Base-by-base conservation (phyloP, 2,797 vertebrate genomes). In the Novumbra hubbsi region DNA sequence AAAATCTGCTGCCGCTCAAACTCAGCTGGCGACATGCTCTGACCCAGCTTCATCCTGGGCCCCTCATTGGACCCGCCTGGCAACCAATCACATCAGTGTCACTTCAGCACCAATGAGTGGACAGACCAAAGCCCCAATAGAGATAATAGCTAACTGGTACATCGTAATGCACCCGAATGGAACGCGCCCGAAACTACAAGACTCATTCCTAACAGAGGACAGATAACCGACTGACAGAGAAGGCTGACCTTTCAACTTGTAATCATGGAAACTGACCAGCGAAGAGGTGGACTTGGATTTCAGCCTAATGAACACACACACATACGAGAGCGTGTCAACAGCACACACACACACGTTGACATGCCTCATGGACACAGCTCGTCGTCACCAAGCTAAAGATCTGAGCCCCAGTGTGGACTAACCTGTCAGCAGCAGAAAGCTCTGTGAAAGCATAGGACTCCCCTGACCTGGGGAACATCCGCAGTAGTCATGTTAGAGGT, bases 1-100 rank as follows among this genome's bases (percentile, higher is more conserved):
- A 99, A 91, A 87, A 99, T 98, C 83, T 92, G 95, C 80, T 95
- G 95, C 78, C 98, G 92, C 28, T 99, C 96, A 66, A 90, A 16
- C 87, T 99, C 97, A 1, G 91, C 94, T 32, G 89, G 90, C 0
- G 95, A 96, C 2, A 89, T 66, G 0, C 73, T 38, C 6, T 87
- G 91, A 65, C 16, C 1, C 12, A 6, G 7, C 70, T 91, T 93
- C 88, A 87, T 92, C 89, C 3, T 0, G 0, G 48, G 2, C 9
- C 24, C 81, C 38, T 92, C 91, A 0, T 81, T 21, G 87, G 77
- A 86, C 86, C 50, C 81, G 45, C 30, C 69, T 94, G 94, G 84
- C 72, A 83, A 67, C 41, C 41, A 75, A 73, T 5, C 9, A 45
- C 21, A 55, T 12, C 2, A 71, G 48, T 0, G 6, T 24, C 48